These are phyloP conservation scores for Petrocephalus schoutedeni DNA, from an alignment of 2,797 vertebrate genomes.

Conservation along the genomic window DNA sequence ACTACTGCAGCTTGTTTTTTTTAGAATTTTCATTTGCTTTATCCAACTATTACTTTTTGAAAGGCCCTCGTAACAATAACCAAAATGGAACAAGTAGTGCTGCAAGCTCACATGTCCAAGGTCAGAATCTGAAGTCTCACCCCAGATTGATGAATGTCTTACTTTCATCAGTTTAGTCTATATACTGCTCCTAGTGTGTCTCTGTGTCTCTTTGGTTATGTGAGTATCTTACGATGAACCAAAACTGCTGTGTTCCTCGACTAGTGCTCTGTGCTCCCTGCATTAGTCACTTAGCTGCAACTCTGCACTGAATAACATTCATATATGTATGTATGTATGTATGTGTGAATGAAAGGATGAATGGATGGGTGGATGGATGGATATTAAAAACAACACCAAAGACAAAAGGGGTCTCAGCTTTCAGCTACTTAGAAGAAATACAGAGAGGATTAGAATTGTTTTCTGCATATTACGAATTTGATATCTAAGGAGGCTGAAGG, in stretches of 20 bases:
- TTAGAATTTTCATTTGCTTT: background rate
- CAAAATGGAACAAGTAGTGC: background rate
- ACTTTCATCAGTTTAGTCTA: background rate
- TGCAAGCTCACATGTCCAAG: background rate
- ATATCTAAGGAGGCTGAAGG: conserved; percentile 35
- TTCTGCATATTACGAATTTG: conserved; percentile 18
- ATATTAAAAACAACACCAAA: background rate
- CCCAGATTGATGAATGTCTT: background rate
- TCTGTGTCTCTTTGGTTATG: background rate
- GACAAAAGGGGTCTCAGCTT: background rate
- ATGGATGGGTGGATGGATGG: background rate
- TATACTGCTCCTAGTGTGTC: background rate
- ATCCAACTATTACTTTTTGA: background rate
- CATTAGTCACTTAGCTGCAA: background rate
- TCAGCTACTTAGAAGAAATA: conserved; percentile 15
- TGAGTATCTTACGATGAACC: background rate
- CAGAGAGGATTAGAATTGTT: conserved; percentile 17
- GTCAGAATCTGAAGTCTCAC: background rate
- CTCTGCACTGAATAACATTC: background rate
- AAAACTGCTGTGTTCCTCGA: background rate
- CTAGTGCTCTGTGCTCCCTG: background rate
- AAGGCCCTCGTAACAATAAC: background rate
- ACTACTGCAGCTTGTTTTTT: background rate
- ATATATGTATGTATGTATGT: background rate
- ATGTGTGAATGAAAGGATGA: no score